A percentile compares a stretch with the other conserved stretches of the same genome.
phyloP scores from a whole-genome alignment of 2,113 vertebrate species.

The Bubo bubo region DNA sequence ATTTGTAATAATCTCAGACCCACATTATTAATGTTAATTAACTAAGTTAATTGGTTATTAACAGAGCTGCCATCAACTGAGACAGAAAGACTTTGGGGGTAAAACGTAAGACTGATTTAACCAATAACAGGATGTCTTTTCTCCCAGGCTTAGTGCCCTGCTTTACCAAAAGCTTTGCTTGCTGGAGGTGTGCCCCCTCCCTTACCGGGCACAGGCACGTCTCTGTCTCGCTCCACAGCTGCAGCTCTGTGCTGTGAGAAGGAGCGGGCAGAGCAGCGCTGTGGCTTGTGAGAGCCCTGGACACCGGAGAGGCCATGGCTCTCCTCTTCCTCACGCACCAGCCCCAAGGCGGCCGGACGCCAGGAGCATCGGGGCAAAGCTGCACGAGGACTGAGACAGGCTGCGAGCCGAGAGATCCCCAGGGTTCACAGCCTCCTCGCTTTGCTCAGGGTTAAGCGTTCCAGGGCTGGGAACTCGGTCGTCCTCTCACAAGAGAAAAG shows the following conservation, averaged over 20 bases:
- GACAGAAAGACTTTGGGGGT: not conserved
- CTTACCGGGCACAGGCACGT: too few species aligned
- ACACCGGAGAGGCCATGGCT: not conserved
- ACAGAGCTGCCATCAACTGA: not conserved
- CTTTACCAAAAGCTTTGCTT: not conserved
- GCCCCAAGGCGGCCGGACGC: too few species aligned
- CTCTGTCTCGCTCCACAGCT: not conserved
- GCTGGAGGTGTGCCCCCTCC: not conserved
- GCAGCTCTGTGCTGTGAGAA: not conserved
- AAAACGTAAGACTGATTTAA: not conserved
- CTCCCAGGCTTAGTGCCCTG: not conserved
- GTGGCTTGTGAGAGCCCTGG: not conserved
- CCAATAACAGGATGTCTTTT: not conserved
- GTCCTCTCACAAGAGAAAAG: not conserved
- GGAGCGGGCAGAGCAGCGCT: not conserved
- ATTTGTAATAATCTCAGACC: not conserved
- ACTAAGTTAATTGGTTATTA: not conserved
- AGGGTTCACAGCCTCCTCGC: not conserved
- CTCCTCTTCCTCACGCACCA: not conserved
- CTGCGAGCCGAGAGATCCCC: not conserved
- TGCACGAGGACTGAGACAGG: accelerated
- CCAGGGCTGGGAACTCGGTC: not conserved
- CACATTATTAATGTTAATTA: too few species aligned
- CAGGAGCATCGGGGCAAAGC: not conserved
- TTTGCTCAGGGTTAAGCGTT: not conserved